Evolutionary conservation across 2,888 invertebrate genomes (phyloP).

Genomic region (Trichogramma evanescens): DNA sequence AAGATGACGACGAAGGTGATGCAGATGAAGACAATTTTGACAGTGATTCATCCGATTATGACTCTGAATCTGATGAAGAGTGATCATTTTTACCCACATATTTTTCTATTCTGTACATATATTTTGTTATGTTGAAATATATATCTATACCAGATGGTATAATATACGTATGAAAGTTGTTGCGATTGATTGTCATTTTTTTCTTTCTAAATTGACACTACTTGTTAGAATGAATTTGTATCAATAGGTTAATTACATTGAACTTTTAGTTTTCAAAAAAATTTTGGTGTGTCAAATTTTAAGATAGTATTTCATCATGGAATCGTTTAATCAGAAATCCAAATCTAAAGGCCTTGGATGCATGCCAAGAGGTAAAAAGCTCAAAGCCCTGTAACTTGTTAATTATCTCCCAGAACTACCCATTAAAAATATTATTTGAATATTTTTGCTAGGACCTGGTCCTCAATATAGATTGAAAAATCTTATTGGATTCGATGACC

Average conservation of each 20-base stretch:
- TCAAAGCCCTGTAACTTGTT: neutral
- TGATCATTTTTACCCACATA: neutral
- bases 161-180: slow-evolving; percentile 18
- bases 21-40: slow-evolving; percentile 12
- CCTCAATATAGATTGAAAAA: slow-evolving; percentile 60
- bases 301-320: slow-evolving; percentile 13
- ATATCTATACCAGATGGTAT: neutral
- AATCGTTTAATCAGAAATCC: slow-evolving; percentile 24
- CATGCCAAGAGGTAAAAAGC: slow-evolving; percentile 25
- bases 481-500: slow-evolving; percentile 55
- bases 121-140: no score
- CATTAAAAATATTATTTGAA: neutral
- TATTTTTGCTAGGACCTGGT: slow-evolving; percentile 54
- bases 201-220: neutral
- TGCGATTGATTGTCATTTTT: slow-evolving; percentile 13
- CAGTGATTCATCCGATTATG: slow-evolving; percentile 19
- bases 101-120: no score
- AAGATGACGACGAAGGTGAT: slow-evolving; percentile 15
- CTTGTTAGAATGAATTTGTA: slow-evolving; percentile 11
- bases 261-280: neutral
- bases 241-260: neutral
- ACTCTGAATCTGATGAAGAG: slow-evolving; percentile 8
- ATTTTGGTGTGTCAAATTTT: neutral
- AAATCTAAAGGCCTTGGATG: slow-evolving; percentile 24
- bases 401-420: slow-evolving; percentile 3